Base-by-base conservation (phyloP, 2,113 vertebrate species). In the Muntiacus muntjak region DNA sequence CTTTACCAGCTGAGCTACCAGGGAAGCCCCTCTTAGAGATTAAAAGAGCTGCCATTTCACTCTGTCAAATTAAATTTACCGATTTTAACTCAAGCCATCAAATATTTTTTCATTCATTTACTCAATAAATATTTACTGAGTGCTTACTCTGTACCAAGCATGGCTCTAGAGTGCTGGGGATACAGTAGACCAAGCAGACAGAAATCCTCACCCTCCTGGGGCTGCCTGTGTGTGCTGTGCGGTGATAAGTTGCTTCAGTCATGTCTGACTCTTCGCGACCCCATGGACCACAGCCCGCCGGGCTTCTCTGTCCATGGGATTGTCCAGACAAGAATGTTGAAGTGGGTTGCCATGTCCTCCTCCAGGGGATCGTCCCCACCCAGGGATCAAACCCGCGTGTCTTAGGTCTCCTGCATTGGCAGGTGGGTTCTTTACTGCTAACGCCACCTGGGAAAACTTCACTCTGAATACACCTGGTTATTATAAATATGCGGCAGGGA, bases 51-150 rank as follows among this genome's bases (percentile, higher is more conserved):
- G n/a, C 33, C 28, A n/a, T 91, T 91, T 86, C 52, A 94, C 28
- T 87, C 71, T 47, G 33, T 85, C 64, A 60, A 94, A 60, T 89
- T 50, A 94, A 93, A 58, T 81, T 55, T 79, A 21, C 54, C 9
- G 85, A 30, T 91, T 89, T 76, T 7, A 95, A 89, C 19, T 74
- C 26, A 79, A 57, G 14, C 26, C 54, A 67, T 21, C 9, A 96
- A 91, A 45, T 40, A 84, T 58, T 84, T 95, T 28, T 33, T 92
- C 95, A 85, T 92, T 95, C 47, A 94, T 76, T 85, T 85, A 88
- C 58, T 86, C 40, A 58, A 17, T 57, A 91, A 58, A 17, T 57
- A 91, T 36, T 92, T 62, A 78, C 14, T 36, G 45, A 97, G 57
- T 79, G 30, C 16, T 88, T 43, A 54, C 40, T 79, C 6, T 78